phyloP scores from a whole-genome alignment of 2,113 vertebrate species.

The Pachypanchax playfairii region DNA sequence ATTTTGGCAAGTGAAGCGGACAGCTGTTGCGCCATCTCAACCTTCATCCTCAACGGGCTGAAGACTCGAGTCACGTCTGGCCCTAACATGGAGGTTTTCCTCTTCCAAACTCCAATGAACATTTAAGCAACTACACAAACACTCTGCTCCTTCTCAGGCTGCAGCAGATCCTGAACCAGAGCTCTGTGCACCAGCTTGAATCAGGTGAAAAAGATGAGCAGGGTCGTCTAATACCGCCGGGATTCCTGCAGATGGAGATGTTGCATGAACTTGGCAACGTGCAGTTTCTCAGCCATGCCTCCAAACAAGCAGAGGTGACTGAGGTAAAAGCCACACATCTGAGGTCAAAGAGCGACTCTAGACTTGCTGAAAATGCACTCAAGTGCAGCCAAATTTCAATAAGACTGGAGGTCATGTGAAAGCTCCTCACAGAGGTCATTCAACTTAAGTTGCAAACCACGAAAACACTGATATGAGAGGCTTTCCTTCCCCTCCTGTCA shows the following conservation, averaged over 20 bases:
- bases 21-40: constrained; percentile 8
- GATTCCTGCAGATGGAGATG: constrained; percentile 13
- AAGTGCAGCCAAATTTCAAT: constrained; percentile 49
- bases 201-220: constrained; percentile 10
- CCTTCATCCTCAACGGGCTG: constrained; percentile 26
- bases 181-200: constrained; percentile 22
- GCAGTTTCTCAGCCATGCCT: constrained; percentile 33
- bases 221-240: background rate
- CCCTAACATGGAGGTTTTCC: constrained; percentile 48
- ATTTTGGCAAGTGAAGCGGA: constrained; percentile 38
- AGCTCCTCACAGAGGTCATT: constrained; percentile 52
- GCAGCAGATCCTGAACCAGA: constrained; percentile 24
- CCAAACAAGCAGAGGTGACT: constrained; percentile 23
- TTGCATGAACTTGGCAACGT: background rate
- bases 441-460: constrained; percentile 36
- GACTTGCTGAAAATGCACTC: constrained; percentile 29
- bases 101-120: constrained; percentile 39
- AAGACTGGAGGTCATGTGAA: constrained; percentile 28
- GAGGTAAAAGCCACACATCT: constrained; percentile 31
- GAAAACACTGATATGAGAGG: constrained; percentile 52
- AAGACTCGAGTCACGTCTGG: constrained; percentile 35
- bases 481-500: constrained; percentile 54
- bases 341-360: constrained; percentile 37
- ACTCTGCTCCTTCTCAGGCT: constrained; percentile 39
- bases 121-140: constrained; percentile 35